phyloP scores from a whole-genome alignment of 2,888 invertebrate species.

The Tetragonula carbonaria region DNA sequence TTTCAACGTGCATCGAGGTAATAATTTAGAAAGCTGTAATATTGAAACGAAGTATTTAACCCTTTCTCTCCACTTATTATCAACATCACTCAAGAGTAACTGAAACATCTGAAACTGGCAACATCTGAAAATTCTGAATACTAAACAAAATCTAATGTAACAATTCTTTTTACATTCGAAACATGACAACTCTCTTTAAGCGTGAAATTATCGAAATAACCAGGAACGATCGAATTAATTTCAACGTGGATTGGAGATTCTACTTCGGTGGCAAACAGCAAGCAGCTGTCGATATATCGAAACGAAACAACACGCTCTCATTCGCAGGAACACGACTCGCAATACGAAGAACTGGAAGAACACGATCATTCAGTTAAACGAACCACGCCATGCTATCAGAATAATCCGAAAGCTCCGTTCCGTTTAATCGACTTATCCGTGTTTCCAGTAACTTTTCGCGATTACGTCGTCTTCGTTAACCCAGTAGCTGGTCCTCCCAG shows the following conservation, averaged over 20 bases:
- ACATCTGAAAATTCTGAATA: too few species aligned
- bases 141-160: too few species aligned
- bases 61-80: too few species aligned
- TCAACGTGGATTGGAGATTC: background rate
- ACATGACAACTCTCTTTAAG: too few species aligned
- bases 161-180: too few species aligned
- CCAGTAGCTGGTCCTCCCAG: background rate
- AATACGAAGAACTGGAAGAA: background rate
- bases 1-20: too few species aligned
- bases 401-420: slow-evolving; percentile 5
- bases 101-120: too few species aligned
- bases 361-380: background rate
- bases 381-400: background rate
- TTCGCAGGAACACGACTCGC: background rate
- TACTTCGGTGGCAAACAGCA: background rate
- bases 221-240: background rate
- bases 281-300: background rate
- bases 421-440: slow-evolving; percentile 17
- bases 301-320: background rate
- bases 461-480: slow-evolving; percentile 19
- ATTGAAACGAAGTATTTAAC: too few species aligned
- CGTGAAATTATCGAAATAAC: too few species aligned
- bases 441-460: slow-evolving; percentile 18
- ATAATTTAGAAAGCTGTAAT: too few species aligned
- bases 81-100: too few species aligned